Evolutionary conservation across 1,140 invertebrate species (phyloP), one percentile per base, ranked within the genome.

Genomic region (Archivesica marissinica): DNA sequence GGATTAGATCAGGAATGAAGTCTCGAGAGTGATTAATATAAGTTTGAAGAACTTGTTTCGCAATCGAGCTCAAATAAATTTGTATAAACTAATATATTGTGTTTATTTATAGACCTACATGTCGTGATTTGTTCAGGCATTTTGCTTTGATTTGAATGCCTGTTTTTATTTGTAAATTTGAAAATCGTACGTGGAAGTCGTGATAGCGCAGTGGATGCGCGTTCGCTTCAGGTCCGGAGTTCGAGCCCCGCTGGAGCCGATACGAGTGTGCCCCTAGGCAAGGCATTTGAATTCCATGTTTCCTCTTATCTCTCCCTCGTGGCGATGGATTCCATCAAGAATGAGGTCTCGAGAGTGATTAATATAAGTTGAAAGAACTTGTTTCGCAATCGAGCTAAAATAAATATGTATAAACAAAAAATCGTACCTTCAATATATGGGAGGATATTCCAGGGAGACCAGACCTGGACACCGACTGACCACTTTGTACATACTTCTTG

Each of bases 401-500:
- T n/a, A n/a, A n/a, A n/a, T 54, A 54, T 54, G 9, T 13, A 54
- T 54, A n/a, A 54, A 13, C 15, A 54, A 54, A 6, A 4, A 54
- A 54, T n/a, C 25, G 15, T 72, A 72, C 68, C 41, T 72, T 72
- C 3, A 72, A 20, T 17, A 72, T 50, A 44, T 72, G 68, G 50
- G 68, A 72, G 1, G 68, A 72, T 0, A 72, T 30, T 25, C 38
- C 68, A 0, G 68, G 41, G 17, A 72, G 25, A 17, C 41, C 68
- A 23, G 50, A 25, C 9, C 4, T 30, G 3, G 39, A 47, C 4
- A 17, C 41, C 6, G 68, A 72, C 20, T 41, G 28, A 28, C 68
- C 30, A 1, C 41, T 72, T 44, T 33, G 39, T 0, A 33, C 25
- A 13, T 72, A 25, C 25, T 72, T 72, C 28, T 72, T 72, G 25